These are phyloP conservation scores for Cryptocephalus moraei DNA, from an alignment of 2,888 invertebrate species.

Conservation along the genomic window DNA sequence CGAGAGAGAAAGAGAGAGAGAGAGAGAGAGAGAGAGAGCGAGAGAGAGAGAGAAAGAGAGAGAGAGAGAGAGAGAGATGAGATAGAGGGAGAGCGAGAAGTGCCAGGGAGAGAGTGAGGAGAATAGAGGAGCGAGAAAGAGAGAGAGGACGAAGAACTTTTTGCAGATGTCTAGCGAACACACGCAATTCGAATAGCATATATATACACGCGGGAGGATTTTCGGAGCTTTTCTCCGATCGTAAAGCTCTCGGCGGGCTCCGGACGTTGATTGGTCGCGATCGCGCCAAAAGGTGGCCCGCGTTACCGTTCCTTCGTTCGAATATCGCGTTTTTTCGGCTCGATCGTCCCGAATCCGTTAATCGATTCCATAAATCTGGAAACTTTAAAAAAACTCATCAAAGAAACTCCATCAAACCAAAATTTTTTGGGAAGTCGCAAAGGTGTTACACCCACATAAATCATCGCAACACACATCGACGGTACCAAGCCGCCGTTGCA, in stretches of 20 bases:
- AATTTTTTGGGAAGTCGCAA: no score
- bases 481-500: no score
- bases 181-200: not conserved
- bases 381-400: no score
- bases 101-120: not conserved
- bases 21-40: not conserved
- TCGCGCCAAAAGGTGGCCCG: not conserved
- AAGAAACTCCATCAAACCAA: no score
- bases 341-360: no score
- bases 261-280: not conserved
- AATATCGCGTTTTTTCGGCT: no score
- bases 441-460: no score
- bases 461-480: no score
- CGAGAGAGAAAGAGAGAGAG: not conserved
- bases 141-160: conserved; percentile 1
- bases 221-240: not conserved
- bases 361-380: no score
- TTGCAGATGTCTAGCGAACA: not conserved
- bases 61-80: no score
- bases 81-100: not conserved
- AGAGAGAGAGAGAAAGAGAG: not conserved
- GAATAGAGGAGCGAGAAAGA: not conserved
- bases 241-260: not conserved
- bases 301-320: no score
- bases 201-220: not conserved